Conservation (phyloP, 2,888 invertebrate species). For the Drosophila hamatofila region DNA sequence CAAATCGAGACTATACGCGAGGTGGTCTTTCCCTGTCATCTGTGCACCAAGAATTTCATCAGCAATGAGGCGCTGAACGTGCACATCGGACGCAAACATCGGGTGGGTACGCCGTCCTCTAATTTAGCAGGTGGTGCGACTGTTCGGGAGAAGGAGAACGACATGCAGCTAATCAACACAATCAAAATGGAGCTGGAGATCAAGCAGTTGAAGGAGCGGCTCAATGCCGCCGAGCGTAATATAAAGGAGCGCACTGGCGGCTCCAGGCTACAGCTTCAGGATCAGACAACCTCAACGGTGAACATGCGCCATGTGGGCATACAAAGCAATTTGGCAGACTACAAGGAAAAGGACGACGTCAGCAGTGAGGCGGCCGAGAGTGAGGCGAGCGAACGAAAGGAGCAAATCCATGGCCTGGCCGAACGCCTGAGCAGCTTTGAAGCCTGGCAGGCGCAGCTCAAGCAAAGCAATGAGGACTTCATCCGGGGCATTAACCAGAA, state of each 20-base stretch:
- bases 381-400: constrained; percentile 61
- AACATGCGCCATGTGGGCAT: constrained; percentile 68
- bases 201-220: constrained; percentile 88
- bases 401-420: constrained; percentile 65
- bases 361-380: constrained; percentile 42
- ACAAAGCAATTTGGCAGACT: constrained; percentile 71
- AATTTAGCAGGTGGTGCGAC: constrained; percentile 14
- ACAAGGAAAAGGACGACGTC: constrained; percentile 74
- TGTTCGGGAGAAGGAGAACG: constrained; percentile 75
- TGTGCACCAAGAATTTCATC: constrained; percentile 84
- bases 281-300: constrained; percentile 39
- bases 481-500: constrained; percentile 75
- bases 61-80: constrained; percentile 84
- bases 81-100: constrained; percentile 83
- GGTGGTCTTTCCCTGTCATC: constrained; percentile 83
- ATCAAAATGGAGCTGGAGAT: constrained; percentile 89
- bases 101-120: constrained; percentile 52
- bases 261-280: constrained; percentile 28
- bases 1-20: constrained; percentile 83
- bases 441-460: constrained; percentile 71
- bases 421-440: constrained; percentile 72
- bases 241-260: constrained; percentile 81
- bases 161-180: constrained; percentile 86
- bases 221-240: constrained; percentile 87
- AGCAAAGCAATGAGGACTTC: constrained; percentile 69